phyloP scores from a whole-genome alignment of 2,113 vertebrate species.

The Ptyas mucosa region DNA sequence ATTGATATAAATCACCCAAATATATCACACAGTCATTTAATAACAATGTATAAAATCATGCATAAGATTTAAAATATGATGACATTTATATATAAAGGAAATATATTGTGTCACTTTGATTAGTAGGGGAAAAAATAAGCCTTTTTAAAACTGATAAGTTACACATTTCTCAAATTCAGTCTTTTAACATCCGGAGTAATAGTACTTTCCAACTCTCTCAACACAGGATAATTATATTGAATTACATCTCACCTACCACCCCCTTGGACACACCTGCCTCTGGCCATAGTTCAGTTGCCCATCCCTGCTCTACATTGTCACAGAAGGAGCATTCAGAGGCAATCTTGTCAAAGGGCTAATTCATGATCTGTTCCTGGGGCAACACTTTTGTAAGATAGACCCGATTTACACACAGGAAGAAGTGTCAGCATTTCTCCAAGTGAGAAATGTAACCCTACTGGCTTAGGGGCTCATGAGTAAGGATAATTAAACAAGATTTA shows the following conservation, averaged over 20 bases:
- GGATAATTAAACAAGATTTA: constrained; percentile 42
- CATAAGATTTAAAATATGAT: background rate
- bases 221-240: background rate
- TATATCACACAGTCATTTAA: background rate
- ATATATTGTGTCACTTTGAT: background rate
- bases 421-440: constrained; percentile 42
- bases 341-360: constrained; percentile 33
- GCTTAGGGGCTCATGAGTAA: constrained; percentile 47
- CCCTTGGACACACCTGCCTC: background rate
- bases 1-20: background rate
- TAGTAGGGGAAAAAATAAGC: background rate
- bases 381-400: constrained; percentile 11
- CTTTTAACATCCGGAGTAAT: background rate
- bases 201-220: background rate
- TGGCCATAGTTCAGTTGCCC: background rate
- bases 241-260: background rate
- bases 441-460: constrained; percentile 28
- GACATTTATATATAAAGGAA: background rate
- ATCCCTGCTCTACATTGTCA: background rate
- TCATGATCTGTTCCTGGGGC: constrained; percentile 33
- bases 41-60: background rate
- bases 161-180: background rate
- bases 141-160: background rate
- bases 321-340: background rate
- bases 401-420: constrained; percentile 13